Percentiles rank a stretch among this genome's conserved stretches.
Evolutionary conservation across 1,140 invertebrate species (phyloP).

Genomic region (Diorhabda elongata): DNA sequence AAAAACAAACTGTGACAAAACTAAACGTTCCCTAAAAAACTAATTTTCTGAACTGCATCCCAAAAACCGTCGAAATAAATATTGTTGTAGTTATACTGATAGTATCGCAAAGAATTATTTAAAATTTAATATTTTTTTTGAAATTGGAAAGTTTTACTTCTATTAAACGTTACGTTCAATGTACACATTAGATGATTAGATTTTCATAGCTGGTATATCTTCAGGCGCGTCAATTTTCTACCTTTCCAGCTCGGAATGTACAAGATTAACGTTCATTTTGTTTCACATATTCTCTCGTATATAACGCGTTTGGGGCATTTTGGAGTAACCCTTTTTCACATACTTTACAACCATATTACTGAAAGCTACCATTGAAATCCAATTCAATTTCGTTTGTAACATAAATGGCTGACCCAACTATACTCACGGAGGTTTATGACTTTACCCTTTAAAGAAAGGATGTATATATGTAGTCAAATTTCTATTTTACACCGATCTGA

Average conservation of each 20-base stretch:
- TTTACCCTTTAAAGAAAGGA: background rate
- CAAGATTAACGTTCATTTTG: conserved; percentile 2
- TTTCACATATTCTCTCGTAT: background rate
- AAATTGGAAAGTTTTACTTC: too few species aligned
- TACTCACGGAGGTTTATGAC: conserved; percentile 2
- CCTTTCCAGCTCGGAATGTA: background rate
- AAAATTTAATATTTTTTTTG: too few species aligned
- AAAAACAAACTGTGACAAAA: too few species aligned
- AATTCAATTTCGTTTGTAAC: conserved; percentile 2
- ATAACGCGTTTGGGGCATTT: background rate
- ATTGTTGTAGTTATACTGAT: too few species aligned
- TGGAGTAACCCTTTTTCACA: background rate
- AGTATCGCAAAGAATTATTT: too few species aligned
- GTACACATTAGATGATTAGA: too few species aligned
- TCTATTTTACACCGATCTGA: too few species aligned
- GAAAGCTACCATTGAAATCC: background rate
- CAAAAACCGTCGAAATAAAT: too few species aligned
- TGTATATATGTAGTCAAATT: background rate
- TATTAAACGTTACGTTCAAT: too few species aligned
- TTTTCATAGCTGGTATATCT: background rate
- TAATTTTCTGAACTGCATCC: too few species aligned
- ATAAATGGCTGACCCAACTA: conserved; percentile 2
- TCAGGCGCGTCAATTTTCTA: background rate
- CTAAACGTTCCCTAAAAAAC: too few species aligned
- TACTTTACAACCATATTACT: background rate